Base-by-base conservation (phyloP, 2,113 vertebrate genomes). In the Epinephelus fuscoguttatus region DNA sequence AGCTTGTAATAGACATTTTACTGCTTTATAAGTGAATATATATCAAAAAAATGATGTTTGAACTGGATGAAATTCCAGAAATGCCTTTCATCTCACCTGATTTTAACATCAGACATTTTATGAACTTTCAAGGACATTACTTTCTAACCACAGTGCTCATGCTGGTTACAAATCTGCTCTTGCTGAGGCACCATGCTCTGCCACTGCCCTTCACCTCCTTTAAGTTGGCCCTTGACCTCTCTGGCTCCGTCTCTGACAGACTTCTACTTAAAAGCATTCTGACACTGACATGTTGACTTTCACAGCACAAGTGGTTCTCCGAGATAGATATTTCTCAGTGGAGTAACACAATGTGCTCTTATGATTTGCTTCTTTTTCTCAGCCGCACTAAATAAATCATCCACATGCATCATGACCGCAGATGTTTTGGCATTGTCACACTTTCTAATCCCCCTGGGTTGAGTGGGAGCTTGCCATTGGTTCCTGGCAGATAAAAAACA, bases 401-500 rank as follows among this genome's bases (percentile, higher is more conserved):
- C 64, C 27, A 3, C 27, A 55, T 69, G 11, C 69, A 72, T 81
- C 64, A 49, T 18, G 25, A 40, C 56, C 84, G 50, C 86, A 92
- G 88, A 91, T 88, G 86, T 88, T 90, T 78, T 90, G 86, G 84
- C 89, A 50, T 84, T 69, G 75, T 86, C 63, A 42, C 57, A 61
- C 77, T 73, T 61, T 59, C 49, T 87, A 77, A 83, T 86, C 84
- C 84, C 81, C 63, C 59, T 10, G 78, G 83, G 83, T 72, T 57
- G 74, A 78, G 70, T 64, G 45, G 75, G 88, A 81, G 81, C 72
- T 84, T 27, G 37, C 75, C 10, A 86, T 90, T 88, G 88, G 82
- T 70, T 30, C 71, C 76, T 83, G 86, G 84, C 81, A 50, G 85
- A 89, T 87, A 67, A 85, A 30, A 88, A 92, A 89, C 86, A 88